A percentile compares a stretch with the other conserved stretches of the same genome.
These are phyloP conservation scores for Petrocephalus sullivani DNA, from an alignment of 2,797 vertebrate species.

Conservation along the genomic window DNA sequence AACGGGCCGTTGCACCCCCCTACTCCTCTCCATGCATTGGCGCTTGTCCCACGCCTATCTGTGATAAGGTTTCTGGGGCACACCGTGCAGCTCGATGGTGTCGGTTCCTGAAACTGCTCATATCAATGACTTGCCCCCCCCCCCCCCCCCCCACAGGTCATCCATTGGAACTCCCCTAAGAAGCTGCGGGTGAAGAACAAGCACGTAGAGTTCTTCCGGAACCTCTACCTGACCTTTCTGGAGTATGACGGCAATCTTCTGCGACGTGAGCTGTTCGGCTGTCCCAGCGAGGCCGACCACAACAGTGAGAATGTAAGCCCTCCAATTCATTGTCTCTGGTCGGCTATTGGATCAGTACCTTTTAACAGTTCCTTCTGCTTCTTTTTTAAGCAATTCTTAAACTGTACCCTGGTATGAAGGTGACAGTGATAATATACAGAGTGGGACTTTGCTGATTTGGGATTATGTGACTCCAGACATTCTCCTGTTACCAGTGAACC, in stretches of 20 bases:
- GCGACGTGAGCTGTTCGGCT: constrained; percentile 87
- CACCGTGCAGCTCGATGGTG: background rate
- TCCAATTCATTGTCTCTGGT: background rate
- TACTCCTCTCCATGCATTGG: background rate
- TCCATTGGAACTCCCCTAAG: constrained; percentile 98
- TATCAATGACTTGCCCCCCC: background rate
- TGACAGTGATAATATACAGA: background rate
- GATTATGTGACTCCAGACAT: background rate
- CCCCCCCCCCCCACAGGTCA: constrained; percentile 68
- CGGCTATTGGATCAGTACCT: background rate
- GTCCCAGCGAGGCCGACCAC: constrained; percentile 84
- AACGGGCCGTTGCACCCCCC: too few species aligned
- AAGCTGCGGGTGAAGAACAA: constrained; percentile 97
- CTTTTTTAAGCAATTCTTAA: background rate
- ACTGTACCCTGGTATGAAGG: background rate
- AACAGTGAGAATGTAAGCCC: constrained; percentile 89
- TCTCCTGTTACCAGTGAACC: background rate
- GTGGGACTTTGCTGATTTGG: background rate
- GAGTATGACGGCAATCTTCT: constrained; percentile 94
- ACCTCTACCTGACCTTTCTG: constrained; percentile 93
- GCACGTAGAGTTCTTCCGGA: constrained; percentile 94
- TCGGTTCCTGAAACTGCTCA: background rate
- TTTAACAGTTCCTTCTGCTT: background rate
- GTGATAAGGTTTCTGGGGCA: background rate
- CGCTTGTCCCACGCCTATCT: background rate